A percentile compares a stretch with the other conserved stretches of the same genome.
Evolutionary conservation across 2,888 invertebrate genomes (phyloP).

Genomic region (Coleophora flavipennella): DNA sequence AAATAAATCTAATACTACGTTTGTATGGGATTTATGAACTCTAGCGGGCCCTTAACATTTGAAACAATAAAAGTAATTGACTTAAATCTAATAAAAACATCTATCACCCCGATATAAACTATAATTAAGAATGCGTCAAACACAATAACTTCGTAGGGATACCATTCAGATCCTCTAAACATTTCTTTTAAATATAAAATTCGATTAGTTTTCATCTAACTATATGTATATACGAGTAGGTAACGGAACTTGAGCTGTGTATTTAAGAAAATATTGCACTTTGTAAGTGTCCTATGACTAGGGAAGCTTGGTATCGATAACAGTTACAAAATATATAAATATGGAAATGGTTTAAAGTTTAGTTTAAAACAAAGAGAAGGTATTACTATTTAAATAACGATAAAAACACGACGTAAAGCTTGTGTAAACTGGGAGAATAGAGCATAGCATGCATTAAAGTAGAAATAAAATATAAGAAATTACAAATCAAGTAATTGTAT

Average conservation of each 20-base stretch:
- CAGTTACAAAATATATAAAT: too few species aligned
- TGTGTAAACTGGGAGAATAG: too few species aligned
- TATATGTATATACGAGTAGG: conserved; percentile 44
- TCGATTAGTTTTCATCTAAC: conserved; percentile 29
- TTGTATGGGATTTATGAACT: too few species aligned
- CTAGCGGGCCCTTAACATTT: too few species aligned
- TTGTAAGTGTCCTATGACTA: conserved; percentile 18
- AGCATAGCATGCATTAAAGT: too few species aligned
- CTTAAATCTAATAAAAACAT: conserved; percentile 7
- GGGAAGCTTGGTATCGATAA: conserved; percentile 12
- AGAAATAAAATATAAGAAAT: too few species aligned
- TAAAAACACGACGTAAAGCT: too few species aligned
- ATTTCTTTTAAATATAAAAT: conserved; percentile 20
- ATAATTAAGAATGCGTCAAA: conserved; percentile 17
- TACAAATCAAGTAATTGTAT: too few species aligned
- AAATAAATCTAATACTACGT: too few species aligned
- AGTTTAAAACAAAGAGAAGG: not conserved
- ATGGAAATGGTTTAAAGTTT: too few species aligned
- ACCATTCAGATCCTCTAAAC: conserved; percentile 34
- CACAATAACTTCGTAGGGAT: conserved; percentile 12
- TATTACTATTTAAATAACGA: too few species aligned
- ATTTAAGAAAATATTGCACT: conserved; percentile 34
- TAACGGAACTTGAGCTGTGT: conserved; percentile 51
- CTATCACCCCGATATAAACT: conserved; percentile 22
- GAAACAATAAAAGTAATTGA: too few species aligned